Conservation (phyloP, 2,113 vertebrate genomes). For the Pteronura brasiliensis region DNA sequence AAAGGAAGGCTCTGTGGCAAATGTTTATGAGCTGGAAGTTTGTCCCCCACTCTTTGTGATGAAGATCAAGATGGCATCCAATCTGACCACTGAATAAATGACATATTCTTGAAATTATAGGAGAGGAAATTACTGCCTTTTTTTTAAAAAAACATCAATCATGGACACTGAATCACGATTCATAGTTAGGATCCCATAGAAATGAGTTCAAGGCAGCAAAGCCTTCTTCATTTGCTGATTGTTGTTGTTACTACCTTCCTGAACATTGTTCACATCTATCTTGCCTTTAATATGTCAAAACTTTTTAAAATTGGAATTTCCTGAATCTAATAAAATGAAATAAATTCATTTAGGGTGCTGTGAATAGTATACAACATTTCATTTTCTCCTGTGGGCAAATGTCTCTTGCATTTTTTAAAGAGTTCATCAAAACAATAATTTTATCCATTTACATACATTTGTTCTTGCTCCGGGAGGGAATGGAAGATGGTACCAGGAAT, state of each 20-base stretch:
- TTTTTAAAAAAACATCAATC: neutral
- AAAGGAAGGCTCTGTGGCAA: neutral
- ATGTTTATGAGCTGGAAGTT: neutral
- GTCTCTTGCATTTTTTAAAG: neutral
- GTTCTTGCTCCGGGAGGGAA: neutral
- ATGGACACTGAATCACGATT: neutral
- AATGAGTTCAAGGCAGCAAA: neutral
- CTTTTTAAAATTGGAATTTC: neutral
- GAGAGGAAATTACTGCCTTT: neutral
- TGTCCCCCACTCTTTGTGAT: fast-evolving
- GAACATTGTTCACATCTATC: neutral
- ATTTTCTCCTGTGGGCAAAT: neutral
- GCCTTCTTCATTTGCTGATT: neutral
- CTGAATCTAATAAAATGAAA: neutral
- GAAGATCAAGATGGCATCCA: neutral
- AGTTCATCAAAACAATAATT: neutral
- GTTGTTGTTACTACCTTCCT: neutral
- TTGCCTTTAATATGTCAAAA: neutral
- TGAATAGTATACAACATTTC: neutral
- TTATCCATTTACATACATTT: neutral
- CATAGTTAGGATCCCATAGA: neutral
- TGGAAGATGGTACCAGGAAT: neutral
- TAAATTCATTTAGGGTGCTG: neutral
- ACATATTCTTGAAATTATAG: neutral
- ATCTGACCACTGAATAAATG: neutral